Base-by-base conservation (phyloP, 2,888 invertebrate species). In the Phyllotreta striolata region DNA sequence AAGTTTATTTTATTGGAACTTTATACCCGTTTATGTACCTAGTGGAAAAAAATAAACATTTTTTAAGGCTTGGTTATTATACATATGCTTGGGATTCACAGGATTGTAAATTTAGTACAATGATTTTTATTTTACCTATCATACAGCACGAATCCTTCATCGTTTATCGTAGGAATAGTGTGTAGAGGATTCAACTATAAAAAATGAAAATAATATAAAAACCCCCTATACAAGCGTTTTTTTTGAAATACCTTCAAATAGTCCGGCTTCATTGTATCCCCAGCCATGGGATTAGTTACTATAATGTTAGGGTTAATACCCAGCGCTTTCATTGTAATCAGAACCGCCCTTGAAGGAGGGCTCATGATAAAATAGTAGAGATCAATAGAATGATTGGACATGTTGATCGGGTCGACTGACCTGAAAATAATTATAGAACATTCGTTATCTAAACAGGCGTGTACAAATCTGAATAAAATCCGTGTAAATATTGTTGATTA, bases 181-280 rank as follows among this genome's bases (percentile, higher is more conserved):
- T 91, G 91, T 76, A 89, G 87, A 1, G 89, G 89, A 78, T 89
- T 90, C 79, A 89, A 84, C 89, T 89, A 55, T 82, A 83, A 64
- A 61, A 41, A 63, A 66, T 40, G 24, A 57, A 64, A 62, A 52
- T 14, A 47, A 58, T 56, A 60, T 61, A 52, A 65, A 55, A 39
- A 54, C 38, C 7, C 12, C n/a, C 5, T 10, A 8, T 40, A n/a
- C 37, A 14, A 14, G 54, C 13, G 35, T 35, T 34, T 46, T 47
- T n/a, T 39, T 41, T n/a, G 0, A 9, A 49, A 55, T 79, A 90
- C 91, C 87, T 89, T 87, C 41, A 88, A 63, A 77, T 84, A 91
- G 64, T 90, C 89, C 0, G 89, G 87, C 60, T 84, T 86, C 76
- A 87, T 78, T 55, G 89, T 87, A 51, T 90, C 90, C 0, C 87